Conservation (phyloP, 2,113 vertebrate species). For the Marmota flaviventris region DNA sequence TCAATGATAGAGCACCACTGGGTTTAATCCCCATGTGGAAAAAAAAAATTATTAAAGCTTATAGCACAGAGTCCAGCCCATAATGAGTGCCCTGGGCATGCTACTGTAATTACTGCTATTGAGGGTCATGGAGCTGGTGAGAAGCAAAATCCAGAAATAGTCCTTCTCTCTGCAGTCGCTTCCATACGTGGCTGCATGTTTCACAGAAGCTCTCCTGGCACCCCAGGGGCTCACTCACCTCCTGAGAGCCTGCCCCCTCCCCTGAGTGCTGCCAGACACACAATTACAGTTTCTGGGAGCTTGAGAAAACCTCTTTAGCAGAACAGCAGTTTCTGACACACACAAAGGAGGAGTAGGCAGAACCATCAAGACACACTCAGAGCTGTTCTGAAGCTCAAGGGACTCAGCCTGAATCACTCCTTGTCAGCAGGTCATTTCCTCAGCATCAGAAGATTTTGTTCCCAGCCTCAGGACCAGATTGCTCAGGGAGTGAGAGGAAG, state of each 20-base stretch:
- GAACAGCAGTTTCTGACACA: background rate
- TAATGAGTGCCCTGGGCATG: rapidly evolving
- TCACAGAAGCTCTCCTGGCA: background rate
- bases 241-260: background rate
- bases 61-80: background rate
- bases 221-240: background rate
- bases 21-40: too few species aligned
- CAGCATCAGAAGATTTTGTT: conserved; percentile 47
- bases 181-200: too few species aligned
- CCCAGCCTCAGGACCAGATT: conserved; percentile 1
- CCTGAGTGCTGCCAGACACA: background rate
- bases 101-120: too few species aligned
- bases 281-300: background rate
- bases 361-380: background rate
- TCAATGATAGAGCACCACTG: too few species aligned
- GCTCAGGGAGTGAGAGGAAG: background rate
- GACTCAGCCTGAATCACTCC: conserved; percentile 8
- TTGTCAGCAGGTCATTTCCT: conserved; percentile 11
- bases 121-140: background rate
- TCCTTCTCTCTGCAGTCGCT: background rate
- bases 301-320: background rate
- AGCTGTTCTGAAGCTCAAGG: background rate
- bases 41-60: background rate
- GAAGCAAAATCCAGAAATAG: background rate
- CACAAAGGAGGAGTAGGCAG: background rate